Evolutionary conservation across 2,113 vertebrate genomes (phyloP), one percentile per base, ranked within the genome.

Genomic region (Rhinolophus ferrumequinum): DNA sequence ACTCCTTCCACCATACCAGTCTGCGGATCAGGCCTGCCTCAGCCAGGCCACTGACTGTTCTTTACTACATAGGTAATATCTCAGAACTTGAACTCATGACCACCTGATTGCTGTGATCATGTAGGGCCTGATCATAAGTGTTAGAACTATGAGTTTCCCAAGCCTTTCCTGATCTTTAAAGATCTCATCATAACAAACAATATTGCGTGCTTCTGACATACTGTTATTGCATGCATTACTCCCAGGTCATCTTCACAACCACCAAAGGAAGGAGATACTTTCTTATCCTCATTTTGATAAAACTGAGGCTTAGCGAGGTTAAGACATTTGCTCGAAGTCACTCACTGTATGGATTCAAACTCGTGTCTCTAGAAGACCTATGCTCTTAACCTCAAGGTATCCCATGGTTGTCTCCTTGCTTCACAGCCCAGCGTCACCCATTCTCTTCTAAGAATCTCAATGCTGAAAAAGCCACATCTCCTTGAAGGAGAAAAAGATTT

Each of bases 401-500:
- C 54, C 26, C 33, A 1, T 66, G n/a, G n/a, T 64, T 82, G 88
- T 89, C 26, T 44, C 91, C 86, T 56, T 93, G 50, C 10, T 84
- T 96, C 60, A 90, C 10, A 69, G 33, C 28, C 64, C 33, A 26
- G 38, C 13, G 75, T 81, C 33, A 21, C 21, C 41, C 76, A 76
- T 85, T 95, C 13, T 15, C 8, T 93, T 90, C 60, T 77, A 72
- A 60, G n/a, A 73, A 2, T 82, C 72, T 94, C 90, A 84, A 16
- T 85, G 22, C 30, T 35, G 11, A 94, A 60, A 95, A 91, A 88
- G 16, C 19, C 72, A 93, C 85, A 86, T 94, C 24, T 96, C 88
- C 90, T 96, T 93, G n/a, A 83, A 96, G 89, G 95, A 91, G 47
- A 91, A 95, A 95, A 88, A 4, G 38, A 9, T 67, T 66, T 94